Base-by-base conservation (phyloP, 2,888 invertebrate species). In the Vanessa cardui region DNA sequence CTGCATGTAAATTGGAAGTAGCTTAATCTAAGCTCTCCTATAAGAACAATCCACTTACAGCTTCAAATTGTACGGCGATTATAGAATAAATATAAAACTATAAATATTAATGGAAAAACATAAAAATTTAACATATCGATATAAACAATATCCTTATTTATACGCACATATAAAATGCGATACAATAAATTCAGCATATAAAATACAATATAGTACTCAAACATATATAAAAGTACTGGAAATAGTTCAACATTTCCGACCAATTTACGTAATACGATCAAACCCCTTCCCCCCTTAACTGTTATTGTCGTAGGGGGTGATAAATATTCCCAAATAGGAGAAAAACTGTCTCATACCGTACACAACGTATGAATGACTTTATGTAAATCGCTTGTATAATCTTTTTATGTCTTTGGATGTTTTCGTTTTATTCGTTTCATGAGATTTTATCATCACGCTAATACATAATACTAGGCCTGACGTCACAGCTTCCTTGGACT, bases 241-340 rank as follows among this genome's bases (percentile, higher is more conserved):
- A 86, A 69, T 84, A 83, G 83, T 83, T 81, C 76, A 78, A 74
- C 77, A 77, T 84, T 86, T 86, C 87, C 85, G 82, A 80, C 80
- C 88, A 86, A 88, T 88, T 88, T 88, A 84, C 86, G 85, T 88
- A 87, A 88, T 86, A 84, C 76, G 84, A 83, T 85, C 82, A 64
- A n/a, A 59, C 39, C 67, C 52, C 66, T 58, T 47, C 5, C 71
- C 70, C 49, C 50, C 31, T 54, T 54, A 67, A 67, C 70, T 50
- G 61, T 68, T 70, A 70, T 71, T 73, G 67, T 71, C 64, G 68
- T 60, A 58, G 56, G 64, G 62, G 6, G 52, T 54, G 52, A 71
- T 64, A 70, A 68, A 69, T 68, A 69, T 68, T 61, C 52, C 16
- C 52, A 54, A 54, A 54, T 31, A 31, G 69, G 66, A 66, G 54